These are phyloP conservation scores for Arvicanthis niloticus DNA, from an alignment of 2,113 vertebrate genomes.

Conservation along the genomic window DNA sequence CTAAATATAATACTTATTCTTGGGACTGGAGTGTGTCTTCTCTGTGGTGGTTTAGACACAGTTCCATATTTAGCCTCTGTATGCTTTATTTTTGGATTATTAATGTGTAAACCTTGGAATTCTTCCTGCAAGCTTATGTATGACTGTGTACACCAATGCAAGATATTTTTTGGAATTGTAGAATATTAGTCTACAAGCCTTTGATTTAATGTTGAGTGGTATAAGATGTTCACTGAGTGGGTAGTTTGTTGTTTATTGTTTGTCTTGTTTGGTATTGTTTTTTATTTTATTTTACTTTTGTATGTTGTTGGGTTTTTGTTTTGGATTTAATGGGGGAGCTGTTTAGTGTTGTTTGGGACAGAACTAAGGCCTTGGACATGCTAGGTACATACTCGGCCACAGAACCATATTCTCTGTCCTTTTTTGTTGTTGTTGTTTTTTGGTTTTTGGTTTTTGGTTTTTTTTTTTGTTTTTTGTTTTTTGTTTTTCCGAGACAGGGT, in stretches of 20 bases:
- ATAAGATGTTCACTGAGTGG: not conserved
- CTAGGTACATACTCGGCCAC: not conserved
- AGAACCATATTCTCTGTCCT: not conserved
- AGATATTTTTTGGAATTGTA: not conserved
- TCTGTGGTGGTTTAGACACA: not conserved
- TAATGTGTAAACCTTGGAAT: constrained; percentile 36
- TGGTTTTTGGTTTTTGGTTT: too few species aligned
- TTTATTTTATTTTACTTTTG: not conserved
- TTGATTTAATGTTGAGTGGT: not conserved
- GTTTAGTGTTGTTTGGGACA: not conserved
- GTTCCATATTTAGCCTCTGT: constrained; percentile 32
- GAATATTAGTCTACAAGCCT: not conserved
- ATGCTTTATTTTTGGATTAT: constrained; percentile 53
- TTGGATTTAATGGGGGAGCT: not conserved
- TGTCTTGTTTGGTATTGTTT: not conserved
- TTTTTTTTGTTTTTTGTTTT: too few species aligned
- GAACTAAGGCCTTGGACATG: not conserved
- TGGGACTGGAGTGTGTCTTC: not conserved
- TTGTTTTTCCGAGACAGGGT: too few species aligned
- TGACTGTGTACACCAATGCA: not conserved
- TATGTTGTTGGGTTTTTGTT: not conserved
- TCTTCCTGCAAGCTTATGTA: not conserved
- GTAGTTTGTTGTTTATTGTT: not conserved
- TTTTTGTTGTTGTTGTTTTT: too few species aligned
- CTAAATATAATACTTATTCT: constrained; percentile 48